Evolutionary conservation across 64 coral and sea anemone genomes (phyloP).

Genomic region (Montipora foliosa): DNA sequence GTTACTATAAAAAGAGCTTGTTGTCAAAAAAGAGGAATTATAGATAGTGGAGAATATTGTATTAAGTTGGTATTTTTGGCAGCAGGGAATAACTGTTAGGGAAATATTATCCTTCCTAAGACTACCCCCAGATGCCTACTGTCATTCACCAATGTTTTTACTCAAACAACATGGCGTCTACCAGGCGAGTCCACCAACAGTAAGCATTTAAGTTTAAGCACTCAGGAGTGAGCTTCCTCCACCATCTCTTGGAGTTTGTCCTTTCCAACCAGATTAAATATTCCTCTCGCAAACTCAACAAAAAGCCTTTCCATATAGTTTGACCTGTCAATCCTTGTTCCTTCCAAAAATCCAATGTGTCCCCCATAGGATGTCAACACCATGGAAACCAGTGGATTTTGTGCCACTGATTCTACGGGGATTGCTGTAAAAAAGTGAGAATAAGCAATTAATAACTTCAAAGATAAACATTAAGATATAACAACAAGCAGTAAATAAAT

Average conservation of each 20-base stretch:
- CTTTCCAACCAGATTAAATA: slow-evolving; percentile 72
- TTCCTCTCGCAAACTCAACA: slow-evolving; percentile 71
- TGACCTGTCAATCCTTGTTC: slow-evolving; percentile 60
- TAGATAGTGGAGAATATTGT: no score
- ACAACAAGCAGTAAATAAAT: no score
- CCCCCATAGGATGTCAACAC: slow-evolving; percentile 84
- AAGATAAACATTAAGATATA: no score
- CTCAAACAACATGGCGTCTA: no score
- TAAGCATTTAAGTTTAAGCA: background rate
- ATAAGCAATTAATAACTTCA: background rate
- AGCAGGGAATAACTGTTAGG: no score
- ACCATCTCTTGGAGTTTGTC: slow-evolving; percentile 67
- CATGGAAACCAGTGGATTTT: slow-evolving; percentile 81
- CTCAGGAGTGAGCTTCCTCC: background rate
- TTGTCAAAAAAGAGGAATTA: no score
- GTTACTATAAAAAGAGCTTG: no score
- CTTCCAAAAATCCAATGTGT: slow-evolving; percentile 92
- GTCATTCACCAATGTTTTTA: no score
- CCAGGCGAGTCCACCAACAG: no score
- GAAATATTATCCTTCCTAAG: no score
- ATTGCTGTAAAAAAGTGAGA: slow-evolving; percentile 55
- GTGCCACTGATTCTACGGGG: slow-evolving; percentile 64
- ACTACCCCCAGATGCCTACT: no score
- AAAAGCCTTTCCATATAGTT: slow-evolving; percentile 92
- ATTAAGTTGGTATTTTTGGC: no score